phyloP scores from a whole-genome alignment of 2,888 invertebrate genomes.

The Diploptera punctata region DNA sequence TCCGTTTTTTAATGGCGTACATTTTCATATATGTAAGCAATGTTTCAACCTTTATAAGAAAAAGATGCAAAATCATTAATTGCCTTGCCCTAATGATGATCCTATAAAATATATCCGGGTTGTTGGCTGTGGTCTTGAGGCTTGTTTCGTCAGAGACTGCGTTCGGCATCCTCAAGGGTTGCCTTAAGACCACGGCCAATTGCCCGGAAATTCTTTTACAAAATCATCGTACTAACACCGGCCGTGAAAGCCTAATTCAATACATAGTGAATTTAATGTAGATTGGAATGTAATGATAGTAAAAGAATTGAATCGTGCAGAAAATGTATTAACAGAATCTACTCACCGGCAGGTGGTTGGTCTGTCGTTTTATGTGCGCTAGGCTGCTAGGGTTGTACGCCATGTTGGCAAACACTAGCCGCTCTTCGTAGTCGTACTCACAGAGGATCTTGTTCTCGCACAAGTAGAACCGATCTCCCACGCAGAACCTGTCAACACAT shows the following conservation, averaged over 20 bases:
- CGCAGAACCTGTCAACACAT: constrained; percentile 99
- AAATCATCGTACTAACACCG: too few species aligned
- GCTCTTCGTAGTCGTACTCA: constrained; percentile 97
- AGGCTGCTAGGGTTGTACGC: constrained; percentile 84
- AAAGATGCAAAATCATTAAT: too few species aligned
- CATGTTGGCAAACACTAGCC: constrained; percentile 94
- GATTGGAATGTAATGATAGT: not conserved
- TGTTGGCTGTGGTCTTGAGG: not conserved
- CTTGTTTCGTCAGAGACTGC: too few species aligned
- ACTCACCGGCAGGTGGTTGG: constrained; percentile 49
- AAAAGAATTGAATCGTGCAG: not conserved
- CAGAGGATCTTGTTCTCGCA: too few species aligned
- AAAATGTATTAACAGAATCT: not conserved
- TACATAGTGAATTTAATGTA: not conserved
- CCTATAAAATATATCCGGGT: not conserved
- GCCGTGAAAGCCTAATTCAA: too few species aligned
- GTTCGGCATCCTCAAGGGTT: too few species aligned
- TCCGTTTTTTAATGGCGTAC: too few species aligned
- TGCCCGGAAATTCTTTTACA: too few species aligned
- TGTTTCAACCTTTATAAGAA: too few species aligned
- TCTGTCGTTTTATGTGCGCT: constrained; percentile 77
- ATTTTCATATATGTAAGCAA: too few species aligned
- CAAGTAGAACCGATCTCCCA: constrained; percentile 95
- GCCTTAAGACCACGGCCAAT: too few species aligned
- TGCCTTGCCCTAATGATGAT: not conserved